Base-by-base conservation (phyloP, 1,140 invertebrate species). In the Bombus waltoni region DNA sequence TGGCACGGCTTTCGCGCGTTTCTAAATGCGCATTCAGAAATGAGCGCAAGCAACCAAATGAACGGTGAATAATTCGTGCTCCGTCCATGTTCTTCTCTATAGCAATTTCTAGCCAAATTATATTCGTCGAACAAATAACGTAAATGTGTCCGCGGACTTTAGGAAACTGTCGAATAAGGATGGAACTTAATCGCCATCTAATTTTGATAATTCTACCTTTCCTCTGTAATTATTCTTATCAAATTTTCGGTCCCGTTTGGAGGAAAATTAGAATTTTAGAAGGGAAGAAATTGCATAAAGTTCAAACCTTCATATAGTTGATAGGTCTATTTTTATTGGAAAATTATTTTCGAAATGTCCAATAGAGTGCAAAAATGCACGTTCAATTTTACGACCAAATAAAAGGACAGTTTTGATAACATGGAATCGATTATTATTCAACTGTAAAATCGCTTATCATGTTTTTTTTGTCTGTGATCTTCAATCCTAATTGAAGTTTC, bases 41-140 rank as follows among this genome's bases (percentile, higher is more conserved):
- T 10, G 35, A 38, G 35, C 44, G 13, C 32, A 40, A 35, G 11
- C 22, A 18, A n/a, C 28, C 32, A 57, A 77, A 53, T 38, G 47
- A 42, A 76, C n/a, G 18, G 28, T 57, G 28, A 76, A 78, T 47
- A 68, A 70, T 83, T 83, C 18, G 6, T n/a, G 1, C 62, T 3
- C 10, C 15, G 71, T 25, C 40, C 28, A 28, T 28, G 44, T 70
- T 57, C 15, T 38, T 82, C 11, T 38, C 47, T 53, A 53, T 53
- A 53, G 47, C 59, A n/a, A 65, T 65, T 74, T 28, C 40, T 66
- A 35, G 8, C 57, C 25, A n/a, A 65, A 78, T 42, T 42, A 22
- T 28, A 35, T 66, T 66, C 32, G 3, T 4, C 15, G 47, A 53
- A 18, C 5, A 47, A 47, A 18, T 18, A 47, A 47, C 44, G 44